Base-by-base conservation (phyloP, 2,888 invertebrate species). In the Dasysyrphus albostriatus region DNA sequence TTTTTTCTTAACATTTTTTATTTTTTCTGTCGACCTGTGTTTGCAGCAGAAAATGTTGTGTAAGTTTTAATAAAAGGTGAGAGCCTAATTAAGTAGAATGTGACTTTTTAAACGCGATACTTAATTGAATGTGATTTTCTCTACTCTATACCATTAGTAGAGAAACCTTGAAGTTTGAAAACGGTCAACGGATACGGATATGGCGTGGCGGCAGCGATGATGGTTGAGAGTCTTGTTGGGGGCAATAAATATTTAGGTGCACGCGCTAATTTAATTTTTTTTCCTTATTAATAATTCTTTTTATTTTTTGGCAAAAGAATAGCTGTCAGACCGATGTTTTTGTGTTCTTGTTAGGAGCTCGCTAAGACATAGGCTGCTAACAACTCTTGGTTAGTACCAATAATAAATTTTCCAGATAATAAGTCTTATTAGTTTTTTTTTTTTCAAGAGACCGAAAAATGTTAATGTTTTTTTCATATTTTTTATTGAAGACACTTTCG, bases 81-180 rank as follows among this genome's bases (percentile, higher is more conserved):
- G 77, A 82, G 69, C 73, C 69, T 82, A 70, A 85, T 85, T 85
- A 85, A 85, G 85, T 65, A 70, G 54, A 78, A 78, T 77, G 77
- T 49, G 82, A 85, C 77, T 82, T 81, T 74, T 85, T 74, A 77
- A 85, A 76, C 12, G 80, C 74, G 59, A 56, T 49, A 72, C 82
- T 82, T 80, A 83, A 80, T 80, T 75, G 80, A 83, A 80, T 83
- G 80, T 65, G 80, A 75, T 61, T 83, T 80, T 83, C 75, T 75
- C 54, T 37, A 39, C 61, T 69, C 39, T 54, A 51, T 69, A 51
- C 32, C 32, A 32, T 32, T 32, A 24, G n/a, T 24, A 24, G 14
- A 51, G 39, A 24, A n/a, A 14, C 51, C 51, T 69, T 69, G 51
- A 54, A 54, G 14, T 69, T 69, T 69, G 69, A 69, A 69, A 69